phyloP scores from a whole-genome alignment of 2,797 vertebrate genomes.

The Sciaenops ocellatus region DNA sequence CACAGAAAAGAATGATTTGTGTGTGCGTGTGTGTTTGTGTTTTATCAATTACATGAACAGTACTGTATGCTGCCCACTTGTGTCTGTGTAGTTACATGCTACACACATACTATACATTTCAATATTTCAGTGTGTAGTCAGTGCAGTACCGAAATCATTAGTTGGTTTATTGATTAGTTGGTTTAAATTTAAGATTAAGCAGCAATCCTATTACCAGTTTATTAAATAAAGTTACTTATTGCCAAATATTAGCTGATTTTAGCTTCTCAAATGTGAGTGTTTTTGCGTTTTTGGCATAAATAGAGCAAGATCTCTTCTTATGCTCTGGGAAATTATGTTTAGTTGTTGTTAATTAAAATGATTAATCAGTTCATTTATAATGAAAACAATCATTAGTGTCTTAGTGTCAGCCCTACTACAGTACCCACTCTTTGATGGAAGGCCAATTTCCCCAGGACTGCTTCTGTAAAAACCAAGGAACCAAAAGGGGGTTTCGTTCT shows the following conservation, averaged over 20 bases:
- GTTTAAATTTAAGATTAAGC: neutral
- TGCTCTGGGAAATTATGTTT: neutral
- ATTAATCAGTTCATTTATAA: neutral
- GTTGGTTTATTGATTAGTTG: neutral
- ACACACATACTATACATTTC: neutral
- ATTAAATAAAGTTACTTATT: too few relatives aligned
- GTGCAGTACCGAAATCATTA: neutral
- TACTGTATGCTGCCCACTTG: slow-evolving; percentile 13
- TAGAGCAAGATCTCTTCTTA: neutral
- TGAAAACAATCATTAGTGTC: neutral
- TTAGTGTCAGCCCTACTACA: neutral
- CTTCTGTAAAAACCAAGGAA: neutral
- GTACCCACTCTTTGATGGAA: neutral
- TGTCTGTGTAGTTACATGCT: neutral
- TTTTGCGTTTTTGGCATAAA: neutral
- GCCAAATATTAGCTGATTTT: too few relatives aligned
- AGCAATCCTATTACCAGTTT: neutral
- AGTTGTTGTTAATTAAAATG: too few relatives aligned
- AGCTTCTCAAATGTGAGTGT: too few relatives aligned
- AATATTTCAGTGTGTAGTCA: neutral
- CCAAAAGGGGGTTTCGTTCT: slow-evolving; percentile 15
- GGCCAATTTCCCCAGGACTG: neutral
- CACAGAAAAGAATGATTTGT: slow-evolving; percentile 13
- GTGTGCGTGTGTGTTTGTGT: slow-evolving; percentile 9
- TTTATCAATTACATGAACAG: slow-evolving; percentile 29